Evolutionary conservation across 2,113 vertebrate species (phyloP), one percentile per base, ranked within the genome.

Genomic region (Brachyhypopomus occidentalis): DNA sequence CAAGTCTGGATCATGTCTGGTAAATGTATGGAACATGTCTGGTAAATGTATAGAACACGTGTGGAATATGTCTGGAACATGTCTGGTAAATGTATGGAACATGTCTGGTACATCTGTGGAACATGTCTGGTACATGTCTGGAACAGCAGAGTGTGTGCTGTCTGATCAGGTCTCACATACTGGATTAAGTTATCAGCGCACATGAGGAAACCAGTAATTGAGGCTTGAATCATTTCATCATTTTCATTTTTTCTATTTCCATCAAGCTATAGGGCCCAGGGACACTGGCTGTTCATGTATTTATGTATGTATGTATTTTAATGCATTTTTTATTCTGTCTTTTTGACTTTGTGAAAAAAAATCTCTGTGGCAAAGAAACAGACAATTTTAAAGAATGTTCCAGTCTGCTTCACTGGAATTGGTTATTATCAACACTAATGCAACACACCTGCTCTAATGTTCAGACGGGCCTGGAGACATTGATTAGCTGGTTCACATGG

Each of bases 401-500:
- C 45, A 52, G 45, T 52, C 45, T 52, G 45, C 45, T 52, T 11
- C 9, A 52, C 45, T 12, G 12, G 45, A 52, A 14, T 14, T 14
- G 12, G 45, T 2, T 11, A 52, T 52, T 52, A 52, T 14, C 36
- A 62, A 27, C 72, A 17, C 36, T 17, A 60, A 71, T 79, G 52
- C 27, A 79, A 25, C 52, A 45, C 64, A 69, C 27, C 77, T 45
- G 55, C 16, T 79, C 30, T 60, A 62, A 79, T 79, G 71, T 48
- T 70, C 67, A 60, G 23, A 60, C n/a, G 55, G 34, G 27, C 20
- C 67, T 30, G 36, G 48, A 70, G 22, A 20, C 8, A 5, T 27
- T 62, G 56, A 80, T 79, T 45, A 79, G 55, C 55, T 62, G 55
- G 5, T 36, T 52, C 78, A 80, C 56, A 72, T 63, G 69, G 63